Evolutionary conservation across 2,888 invertebrate genomes (phyloP), one percentile per base, ranked within the genome.

Genomic region (Tetropium fuscum): DNA sequence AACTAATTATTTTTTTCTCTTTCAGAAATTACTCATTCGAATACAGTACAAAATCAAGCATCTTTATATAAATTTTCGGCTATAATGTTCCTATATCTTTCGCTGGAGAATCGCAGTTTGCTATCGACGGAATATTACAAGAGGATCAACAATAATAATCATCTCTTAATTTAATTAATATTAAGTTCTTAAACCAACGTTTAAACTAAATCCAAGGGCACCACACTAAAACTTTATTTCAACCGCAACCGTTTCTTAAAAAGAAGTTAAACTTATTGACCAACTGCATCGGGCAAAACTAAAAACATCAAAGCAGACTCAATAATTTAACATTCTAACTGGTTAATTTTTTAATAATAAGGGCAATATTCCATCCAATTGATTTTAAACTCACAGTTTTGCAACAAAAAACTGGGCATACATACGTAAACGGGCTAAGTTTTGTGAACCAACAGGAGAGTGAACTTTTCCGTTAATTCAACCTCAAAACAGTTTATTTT

Each of bases 1-100:
- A 13, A 27, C 27, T 41, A 15, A n/a, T 25, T 10, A 38, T 10
- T 63, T 58, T 54, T 40, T 67, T 63, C 30, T 53, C 47, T 72
- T 72, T 53, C 72, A 72, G 72, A 72, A 69, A 68, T 71, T 68
- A 53, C 58, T 53, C 70, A 74, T 78, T 77, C 70, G 77, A 78
- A 72, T 64, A 77, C 76, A 80, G 78, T 78, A 79, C 78, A 79
- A 79, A 76, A 79, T 71, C 69, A 53, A 66, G 64, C 60, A 70
- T 74, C 74, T 77, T 76, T 76, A 76, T 78, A 76, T 5, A 60
- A 59, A 47, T 63, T 69, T 76, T 71, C 72, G 75, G 73, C 72
- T 69, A 71, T 65, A 71, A 72, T 66, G 74, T 74, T 75, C 74
- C 71, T 74, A 74, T 49, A 66, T 64, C 68, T 69, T 63, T 64